These are phyloP conservation scores for Prolemur simus DNA, from an alignment of 2,113 vertebrate genomes.

Conservation along the genomic window DNA sequence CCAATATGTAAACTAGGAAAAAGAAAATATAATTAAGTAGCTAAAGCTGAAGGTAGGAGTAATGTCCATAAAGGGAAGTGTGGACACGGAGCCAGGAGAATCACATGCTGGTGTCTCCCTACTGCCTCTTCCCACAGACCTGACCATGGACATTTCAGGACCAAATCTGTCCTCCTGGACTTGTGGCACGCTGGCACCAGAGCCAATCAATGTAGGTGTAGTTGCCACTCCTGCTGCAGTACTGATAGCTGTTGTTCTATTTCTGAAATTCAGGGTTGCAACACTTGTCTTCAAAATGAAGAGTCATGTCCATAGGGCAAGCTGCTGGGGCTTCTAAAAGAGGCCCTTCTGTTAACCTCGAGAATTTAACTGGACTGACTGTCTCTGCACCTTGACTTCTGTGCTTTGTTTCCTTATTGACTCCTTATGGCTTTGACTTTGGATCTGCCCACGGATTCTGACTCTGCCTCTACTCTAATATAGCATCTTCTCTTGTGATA, in stretches of 20 bases:
- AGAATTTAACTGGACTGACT: neutral
- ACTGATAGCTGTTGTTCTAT: neutral
- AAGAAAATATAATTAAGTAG: neutral
- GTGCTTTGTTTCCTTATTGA: neutral
- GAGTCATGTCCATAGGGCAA: neutral
- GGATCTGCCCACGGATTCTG: neutral
- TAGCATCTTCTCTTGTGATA: neutral
- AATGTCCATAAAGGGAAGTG: neutral
- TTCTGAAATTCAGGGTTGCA: neutral
- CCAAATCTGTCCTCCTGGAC: neutral
- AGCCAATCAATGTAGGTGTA: neutral
- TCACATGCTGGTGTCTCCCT: neutral
- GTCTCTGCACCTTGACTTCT: neutral
- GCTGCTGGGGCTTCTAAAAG: neutral
- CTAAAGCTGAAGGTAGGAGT: neutral
- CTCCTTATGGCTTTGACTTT: neutral
- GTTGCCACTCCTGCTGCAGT: rapidly evolving
- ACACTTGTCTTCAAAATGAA: neutral
- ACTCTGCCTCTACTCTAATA: neutral
- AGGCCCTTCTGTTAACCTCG: neutral
- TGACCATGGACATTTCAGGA: neutral
- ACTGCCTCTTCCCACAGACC: too few relatives aligned
- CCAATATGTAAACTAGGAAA: neutral
- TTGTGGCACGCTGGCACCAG: too few relatives aligned
- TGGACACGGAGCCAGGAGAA: neutral